Evolutionary conservation across 2,888 invertebrate genomes (phyloP), one percentile per base, ranked within the genome.

Genomic region (Brenthis ino): DNA sequence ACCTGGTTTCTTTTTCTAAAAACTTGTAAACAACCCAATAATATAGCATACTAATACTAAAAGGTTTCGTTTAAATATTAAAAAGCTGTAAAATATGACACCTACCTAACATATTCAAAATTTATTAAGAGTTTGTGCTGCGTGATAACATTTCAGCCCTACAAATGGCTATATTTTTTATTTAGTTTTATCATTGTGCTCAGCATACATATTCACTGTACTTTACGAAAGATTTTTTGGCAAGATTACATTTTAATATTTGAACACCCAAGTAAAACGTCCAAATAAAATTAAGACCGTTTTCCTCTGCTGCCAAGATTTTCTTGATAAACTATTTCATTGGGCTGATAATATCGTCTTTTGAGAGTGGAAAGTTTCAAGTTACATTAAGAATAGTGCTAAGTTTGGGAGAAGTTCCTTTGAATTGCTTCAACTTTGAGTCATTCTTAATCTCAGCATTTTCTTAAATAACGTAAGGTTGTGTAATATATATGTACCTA

Each of bases 161-260:
- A 48, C 24, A 37, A 57, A 48, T 6, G n/a, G 50, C 67, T 53
- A 12, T 3, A 28, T 14, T 51, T 24, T 14, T 47, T 20, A 54
- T 14, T 47, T 20, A 54, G n/a, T 63, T 61, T 55, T 65, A 47
- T 53, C 33, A 14, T 57, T 20, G 53, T 28, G 53, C 56, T 57
- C 57, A 50, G 55, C 6, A 60, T 37, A 37, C 28, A 13, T 51
- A n/a, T 43, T 51, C 37, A 33, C 47, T 58, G 48, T 37, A 57
- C 51, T 48, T 55, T 57, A 28, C 53, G 11, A 51, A 63, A 68
- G 57, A 57, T 64, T 64, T 64, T 68, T 72, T 72, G 72, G 72
- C 70, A 68, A 65, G 72, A 65, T 65, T 67, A 65, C 72, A 57
- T 72, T 70, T 72, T 72, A 70, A 70, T 72, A 69, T 69, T 72